Conservation (phyloP, 1,140 invertebrate genomes). For the Batillaria attramentaria region DNA sequence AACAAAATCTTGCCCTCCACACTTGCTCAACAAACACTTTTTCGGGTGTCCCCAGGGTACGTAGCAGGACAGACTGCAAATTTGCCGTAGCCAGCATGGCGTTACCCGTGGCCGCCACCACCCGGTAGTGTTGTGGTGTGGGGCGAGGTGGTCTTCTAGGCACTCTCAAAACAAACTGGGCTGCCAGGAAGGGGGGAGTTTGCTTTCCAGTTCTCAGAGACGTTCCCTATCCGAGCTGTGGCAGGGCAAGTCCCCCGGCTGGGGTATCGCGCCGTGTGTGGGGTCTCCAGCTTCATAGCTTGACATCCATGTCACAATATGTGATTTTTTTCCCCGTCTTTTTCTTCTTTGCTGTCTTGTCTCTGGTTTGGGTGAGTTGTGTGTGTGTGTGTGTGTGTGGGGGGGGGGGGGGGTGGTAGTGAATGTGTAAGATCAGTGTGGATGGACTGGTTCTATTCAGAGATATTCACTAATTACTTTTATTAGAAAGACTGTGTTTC, state of each 20-base stretch:
- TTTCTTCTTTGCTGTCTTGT: slow-evolving; percentile 19
- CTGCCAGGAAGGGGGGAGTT: not conserved
- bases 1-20: too few species aligned
- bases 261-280: not conserved
- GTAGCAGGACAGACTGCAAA: too few species aligned
- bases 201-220: not conserved
- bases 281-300: not conserved
- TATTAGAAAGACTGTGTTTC: not conserved
- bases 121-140: not conserved
- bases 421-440: not conserved
- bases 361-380: not conserved
- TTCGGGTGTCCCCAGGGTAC: too few species aligned
- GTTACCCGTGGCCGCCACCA: too few species aligned
- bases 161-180: not conserved
- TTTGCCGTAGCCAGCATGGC: too few species aligned
- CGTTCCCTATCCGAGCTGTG: slow-evolving; percentile 1
- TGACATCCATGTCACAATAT: slow-evolving; percentile 12
- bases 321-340: slow-evolving; percentile 33
- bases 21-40: too few species aligned
- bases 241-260: not conserved
- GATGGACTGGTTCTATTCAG: not conserved
- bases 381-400: not conserved
- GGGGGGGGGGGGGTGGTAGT: not conserved
- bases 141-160: not conserved
- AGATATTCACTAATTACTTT: not conserved